Conservation (phyloP, 2,888 invertebrate species). For the Agrypnus murinus region DNA sequence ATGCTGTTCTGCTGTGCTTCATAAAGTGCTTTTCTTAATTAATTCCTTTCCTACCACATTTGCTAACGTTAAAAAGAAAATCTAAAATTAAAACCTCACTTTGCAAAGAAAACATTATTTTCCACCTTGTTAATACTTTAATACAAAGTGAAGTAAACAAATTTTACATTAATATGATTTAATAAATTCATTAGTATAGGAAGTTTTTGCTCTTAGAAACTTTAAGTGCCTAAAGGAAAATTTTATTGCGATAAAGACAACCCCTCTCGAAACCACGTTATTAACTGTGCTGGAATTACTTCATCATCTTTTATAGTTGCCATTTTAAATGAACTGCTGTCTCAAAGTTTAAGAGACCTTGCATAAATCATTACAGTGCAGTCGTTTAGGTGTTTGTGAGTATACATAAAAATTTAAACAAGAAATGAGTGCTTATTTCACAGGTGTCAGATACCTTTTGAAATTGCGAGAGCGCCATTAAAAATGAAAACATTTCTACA, state of each 20-base stretch:
- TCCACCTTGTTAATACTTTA: neutral
- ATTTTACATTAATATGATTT: neutral
- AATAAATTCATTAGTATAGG: constrained; percentile 27
- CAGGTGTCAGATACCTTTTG: constrained; percentile 12
- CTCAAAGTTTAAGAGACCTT: constrained; percentile 23
- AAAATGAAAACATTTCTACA: no score
- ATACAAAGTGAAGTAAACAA: neutral
- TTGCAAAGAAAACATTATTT: no score
- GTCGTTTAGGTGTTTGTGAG: constrained; percentile 27
- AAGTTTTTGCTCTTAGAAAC: constrained; percentile 19
- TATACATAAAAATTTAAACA: constrained; percentile 19
- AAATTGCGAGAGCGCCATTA: no score
- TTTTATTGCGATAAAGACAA: constrained; percentile 38
- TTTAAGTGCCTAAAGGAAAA: constrained; percentile 31
- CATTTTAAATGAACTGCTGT: constrained; percentile 30
- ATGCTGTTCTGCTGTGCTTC: no score
- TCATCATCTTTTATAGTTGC: constrained; percentile 39
- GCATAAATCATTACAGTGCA: constrained; percentile 25
- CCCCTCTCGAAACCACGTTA: constrained; percentile 30
- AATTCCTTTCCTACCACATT: no score
- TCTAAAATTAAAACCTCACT: no score
- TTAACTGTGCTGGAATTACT: constrained; percentile 33
- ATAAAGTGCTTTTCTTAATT: no score
- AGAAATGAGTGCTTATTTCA: neutral
- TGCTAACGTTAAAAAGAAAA: no score